Evolutionary conservation across 1,140 invertebrate species (phyloP), one percentile per base, ranked within the genome.

Genomic region (Drosophila triauraria): DNA sequence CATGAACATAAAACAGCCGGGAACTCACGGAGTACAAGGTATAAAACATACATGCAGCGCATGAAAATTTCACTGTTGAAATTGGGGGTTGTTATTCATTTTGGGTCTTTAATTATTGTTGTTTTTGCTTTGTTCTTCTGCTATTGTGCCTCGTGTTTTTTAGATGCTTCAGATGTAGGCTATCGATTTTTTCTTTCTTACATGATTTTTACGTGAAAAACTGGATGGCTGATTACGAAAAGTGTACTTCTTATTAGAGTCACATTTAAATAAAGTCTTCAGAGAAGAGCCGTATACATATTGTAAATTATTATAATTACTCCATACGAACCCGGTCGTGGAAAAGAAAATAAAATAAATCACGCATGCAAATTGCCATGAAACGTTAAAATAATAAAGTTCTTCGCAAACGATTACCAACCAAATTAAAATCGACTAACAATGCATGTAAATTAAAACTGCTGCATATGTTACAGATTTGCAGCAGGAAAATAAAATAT

Each of bases 91-190:
- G 85, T 75, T 88, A 68, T 63, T 71, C 50, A 60, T 78, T 61
- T 77, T 84, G 48, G 77, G 67, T 48, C 67, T 61, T 79, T 91
- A 85, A 91, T 85, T 91, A 79, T 90, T 85, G 48, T 80, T 72
- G 56, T 70, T 80, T 56, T 61, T 70, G 71, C 69, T 84, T 88
- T 88, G 72, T 78, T 75, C 77, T 59, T 79, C 46, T 35, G 23
- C 38, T 35, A 77, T 77, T 78, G 75, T 61, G 59, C 42, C 7
- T 40, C 64, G 23, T n/a, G 25, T 54, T 43, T 75, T 78, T 50
- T 79, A 23, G 43, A 67, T 72, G 57, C 58, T 53, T 60, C 12
- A 75, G 74, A 90, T 91, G 86, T 90, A 82, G 85, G 85, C 44
- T 90, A 90, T 90, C 86, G 85, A 90, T 90, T 90, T 88, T 86